Base-by-base conservation (phyloP, 2,797 vertebrate genomes). In the Phrynocephalus forsythii region DNA sequence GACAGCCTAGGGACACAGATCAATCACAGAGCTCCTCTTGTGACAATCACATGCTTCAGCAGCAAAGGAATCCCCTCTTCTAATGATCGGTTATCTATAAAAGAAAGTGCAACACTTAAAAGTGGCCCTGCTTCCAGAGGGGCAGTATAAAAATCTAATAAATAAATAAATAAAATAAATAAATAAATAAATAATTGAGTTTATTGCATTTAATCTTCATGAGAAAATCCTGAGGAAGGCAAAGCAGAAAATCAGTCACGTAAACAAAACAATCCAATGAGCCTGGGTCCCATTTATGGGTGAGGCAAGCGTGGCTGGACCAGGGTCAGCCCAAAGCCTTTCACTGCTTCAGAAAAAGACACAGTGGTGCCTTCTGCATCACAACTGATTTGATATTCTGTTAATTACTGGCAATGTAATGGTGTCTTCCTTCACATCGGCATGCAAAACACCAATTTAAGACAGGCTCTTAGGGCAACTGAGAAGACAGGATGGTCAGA, bases 401-500 rank as follows among this genome's bases (percentile, higher is more conserved):
- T 44, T 44, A 44, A 44, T 44, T 44, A 48, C 18, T 73, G 13
- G 6, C 30, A 73, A 73, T 16, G 13, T 30, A 7, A 73, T 18
- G 11, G 30, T 6, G 6, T 38, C 5, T 63, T 6, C 68, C 68
- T 13, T 71, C 20, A 76, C 38, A 48, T 20, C 73, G 24, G 73
- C 48, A 38, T 7, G 3, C 38, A 26, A 22, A 76, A 76, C 8
- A 22, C 2, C 73, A 76, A 6, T 76, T 24, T 11, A 76, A 33
- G 15, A 30, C 7, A 38, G 22, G 52, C 52, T 56, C 52, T 63
- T 33, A 38, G 30, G 48, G 10, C 3, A 6, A 11, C 10, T 13
- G 15, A 18, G 6, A 9, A 76, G 38, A 76, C 8, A 20, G 5
- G 15, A 2, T 9, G 85, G 4, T 1, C 15, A 67, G 1, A 0